Evolutionary conservation across 2,888 invertebrate species (phyloP).

Genomic region (Petrophora chlorosata): DNA sequence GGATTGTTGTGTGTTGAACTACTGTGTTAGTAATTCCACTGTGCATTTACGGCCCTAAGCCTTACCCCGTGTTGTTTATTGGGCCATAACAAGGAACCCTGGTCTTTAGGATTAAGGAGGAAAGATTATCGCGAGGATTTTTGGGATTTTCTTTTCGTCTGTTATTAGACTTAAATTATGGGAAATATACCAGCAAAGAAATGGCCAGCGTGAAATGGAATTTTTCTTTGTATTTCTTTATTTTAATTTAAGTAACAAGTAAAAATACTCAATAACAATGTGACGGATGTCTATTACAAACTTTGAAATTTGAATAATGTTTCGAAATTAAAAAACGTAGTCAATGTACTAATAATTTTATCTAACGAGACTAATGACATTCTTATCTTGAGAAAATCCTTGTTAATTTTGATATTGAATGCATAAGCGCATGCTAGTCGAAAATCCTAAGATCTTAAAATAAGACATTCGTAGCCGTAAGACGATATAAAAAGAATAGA

Average conservation of each 20-base stretch:
- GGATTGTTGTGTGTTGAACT: neutral
- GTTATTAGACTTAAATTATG: slow-evolving; percentile 23
- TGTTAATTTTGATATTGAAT: too few species aligned
- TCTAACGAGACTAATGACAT: too few species aligned
- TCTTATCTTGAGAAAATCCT: too few species aligned
- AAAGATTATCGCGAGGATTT: slow-evolving; percentile 39
- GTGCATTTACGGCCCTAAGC: slow-evolving; percentile 29
- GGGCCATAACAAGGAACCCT: slow-evolving; percentile 39
- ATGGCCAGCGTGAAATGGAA: neutral
- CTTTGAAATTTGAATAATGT: too few species aligned
- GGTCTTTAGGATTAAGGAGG: slow-evolving; percentile 36
- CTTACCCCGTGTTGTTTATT: slow-evolving; percentile 37
- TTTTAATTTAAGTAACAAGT: slow-evolving; percentile 4
- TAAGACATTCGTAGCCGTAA: too few species aligned
- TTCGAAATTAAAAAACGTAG: too few species aligned
- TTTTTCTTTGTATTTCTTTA: neutral
- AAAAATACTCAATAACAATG: too few species aligned
- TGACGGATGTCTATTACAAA: too few species aligned
- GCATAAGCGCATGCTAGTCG: too few species aligned
- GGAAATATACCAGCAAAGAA: slow-evolving; percentile 18
- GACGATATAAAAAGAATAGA: too few species aligned
- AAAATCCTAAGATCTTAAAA: too few species aligned
- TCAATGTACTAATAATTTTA: too few species aligned
- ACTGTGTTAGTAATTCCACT: slow-evolving; percentile 10
- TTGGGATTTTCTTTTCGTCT: slow-evolving; percentile 34